phyloP scores from a whole-genome alignment of 2,797 vertebrate species.

The Alcedo atthis region DNA sequence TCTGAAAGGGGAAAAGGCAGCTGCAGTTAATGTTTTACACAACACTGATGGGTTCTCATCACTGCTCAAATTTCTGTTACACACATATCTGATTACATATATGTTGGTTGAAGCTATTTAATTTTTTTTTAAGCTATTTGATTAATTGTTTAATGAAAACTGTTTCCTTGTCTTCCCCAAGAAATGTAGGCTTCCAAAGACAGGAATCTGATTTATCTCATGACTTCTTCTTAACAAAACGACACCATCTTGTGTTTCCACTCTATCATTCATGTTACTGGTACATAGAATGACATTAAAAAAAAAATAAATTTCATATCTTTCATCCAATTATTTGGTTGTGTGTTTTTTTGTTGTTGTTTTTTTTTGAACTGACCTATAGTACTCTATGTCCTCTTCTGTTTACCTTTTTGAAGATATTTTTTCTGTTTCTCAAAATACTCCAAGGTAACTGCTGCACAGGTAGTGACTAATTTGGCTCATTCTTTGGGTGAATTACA shows the following conservation, averaged over 20 bases:
- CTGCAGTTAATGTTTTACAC: neutral
- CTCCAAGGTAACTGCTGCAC: neutral
- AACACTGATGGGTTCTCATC: neutral
- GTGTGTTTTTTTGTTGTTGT: no score
- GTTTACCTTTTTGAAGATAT: neutral
- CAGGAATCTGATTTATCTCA: neutral
- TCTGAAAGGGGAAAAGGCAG: slow-evolving; percentile 76
- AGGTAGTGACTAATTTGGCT: neutral
- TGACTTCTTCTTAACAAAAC: neutral
- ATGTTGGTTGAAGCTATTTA: neutral
- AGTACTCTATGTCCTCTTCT: neutral
- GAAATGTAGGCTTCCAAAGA: neutral
- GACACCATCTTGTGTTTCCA: neutral
- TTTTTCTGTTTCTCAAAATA: neutral
- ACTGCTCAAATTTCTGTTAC: neutral
- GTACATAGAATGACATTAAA: neutral
- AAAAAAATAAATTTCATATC: neutral
- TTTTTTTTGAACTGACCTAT: neutral
- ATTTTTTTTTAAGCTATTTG: no score
- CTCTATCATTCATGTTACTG: neutral
- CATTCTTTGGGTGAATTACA: neutral
- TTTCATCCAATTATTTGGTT: neutral
- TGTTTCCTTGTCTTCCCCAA: neutral
- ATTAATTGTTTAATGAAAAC: no score
- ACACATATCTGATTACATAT: neutral